A percentile compares a stretch with the other conserved stretches of the same genome.
Conservation (phyloP, 2,888 invertebrate species). For the Hirudinaria manillensis region DNA sequence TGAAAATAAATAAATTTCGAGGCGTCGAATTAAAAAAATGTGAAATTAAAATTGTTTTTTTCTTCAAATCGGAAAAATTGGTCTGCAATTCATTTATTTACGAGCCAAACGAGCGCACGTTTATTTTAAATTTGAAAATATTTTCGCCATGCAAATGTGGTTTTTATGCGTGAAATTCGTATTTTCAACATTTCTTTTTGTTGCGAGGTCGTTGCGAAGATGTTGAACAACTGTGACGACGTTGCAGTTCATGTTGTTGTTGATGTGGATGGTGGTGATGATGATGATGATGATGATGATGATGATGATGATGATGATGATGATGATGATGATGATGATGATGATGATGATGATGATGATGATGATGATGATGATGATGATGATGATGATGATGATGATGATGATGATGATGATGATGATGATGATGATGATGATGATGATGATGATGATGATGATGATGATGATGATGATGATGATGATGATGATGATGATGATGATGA, state of each 20-base stretch:
- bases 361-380: slow-evolving; percentile 21
- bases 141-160: too few species aligned
- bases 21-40: too few species aligned
- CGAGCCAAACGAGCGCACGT: too few species aligned
- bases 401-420: slow-evolving; percentile 18
- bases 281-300: slow-evolving; percentile 28
- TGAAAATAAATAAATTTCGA: too few species aligned
- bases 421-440: slow-evolving; percentile 20
- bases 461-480: slow-evolving; percentile 19
- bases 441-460: slow-evolving; percentile 13
- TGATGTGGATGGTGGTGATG: slow-evolving; percentile 7
- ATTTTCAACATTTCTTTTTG: too few species aligned
- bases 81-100: too few species aligned
- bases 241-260: neutral
- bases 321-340: slow-evolving; percentile 20
- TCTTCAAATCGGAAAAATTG: too few species aligned
- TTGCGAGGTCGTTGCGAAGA: neutral
- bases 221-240: neutral
- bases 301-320: slow-evolving; percentile 26
- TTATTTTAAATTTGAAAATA: too few species aligned
- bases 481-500: slow-evolving; percentile 21
- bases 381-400: slow-evolving; percentile 20
- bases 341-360: slow-evolving; percentile 20
- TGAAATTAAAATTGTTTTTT: too few species aligned
- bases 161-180: too few species aligned